phyloP scores from a whole-genome alignment of 2,888 invertebrate species.

The Macrosoma leucophasiata region DNA sequence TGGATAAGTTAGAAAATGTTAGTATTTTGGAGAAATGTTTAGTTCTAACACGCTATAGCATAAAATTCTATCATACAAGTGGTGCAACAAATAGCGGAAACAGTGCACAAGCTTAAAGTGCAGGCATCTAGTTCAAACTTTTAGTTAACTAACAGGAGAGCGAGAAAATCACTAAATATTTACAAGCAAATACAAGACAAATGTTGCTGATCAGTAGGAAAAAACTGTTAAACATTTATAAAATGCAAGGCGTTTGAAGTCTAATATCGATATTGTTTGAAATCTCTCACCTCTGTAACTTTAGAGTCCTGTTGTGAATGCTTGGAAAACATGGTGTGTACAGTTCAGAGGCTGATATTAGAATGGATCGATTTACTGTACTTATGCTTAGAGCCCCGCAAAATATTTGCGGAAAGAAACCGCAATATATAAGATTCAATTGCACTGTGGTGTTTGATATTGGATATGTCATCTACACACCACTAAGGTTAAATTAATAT shows the following conservation, averaged over 20 bases:
- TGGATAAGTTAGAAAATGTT: slow-evolving; percentile 55
- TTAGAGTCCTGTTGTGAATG: slow-evolving; percentile 57
- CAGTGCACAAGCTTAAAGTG: slow-evolving; percentile 57
- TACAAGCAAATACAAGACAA: slow-evolving; percentile 10
- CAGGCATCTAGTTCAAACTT: slow-evolving; percentile 42
- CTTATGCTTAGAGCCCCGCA: slow-evolving; percentile 24
- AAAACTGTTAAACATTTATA: slow-evolving; percentile 1
- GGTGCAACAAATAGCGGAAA: slow-evolving; percentile 45
- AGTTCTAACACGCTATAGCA: slow-evolving; percentile 35
- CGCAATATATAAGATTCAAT: slow-evolving; percentile 28
- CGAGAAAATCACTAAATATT: slow-evolving; percentile 12
- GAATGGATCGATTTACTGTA: slow-evolving; percentile 58
- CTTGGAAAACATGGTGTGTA: slow-evolving; percentile 70
- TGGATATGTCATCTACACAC: slow-evolving; percentile 28
- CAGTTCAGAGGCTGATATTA: slow-evolving; percentile 41
- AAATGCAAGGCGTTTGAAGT: slow-evolving; percentile 3
- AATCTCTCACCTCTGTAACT: slow-evolving; percentile 59
- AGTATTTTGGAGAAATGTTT: slow-evolving; percentile 72
- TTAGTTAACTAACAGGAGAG: not conserved
- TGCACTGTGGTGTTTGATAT: slow-evolving; percentile 31
- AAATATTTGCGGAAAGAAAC: slow-evolving; percentile 30
- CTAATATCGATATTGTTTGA: slow-evolving; percentile 4
- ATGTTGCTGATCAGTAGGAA: slow-evolving; percentile 6
- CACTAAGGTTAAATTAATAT: too few species aligned
- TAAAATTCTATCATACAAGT: slow-evolving; percentile 38